Evolutionary conservation across 2,797 vertebrate genomes (phyloP).

Genomic region (Lerista edwardsae): DNA sequence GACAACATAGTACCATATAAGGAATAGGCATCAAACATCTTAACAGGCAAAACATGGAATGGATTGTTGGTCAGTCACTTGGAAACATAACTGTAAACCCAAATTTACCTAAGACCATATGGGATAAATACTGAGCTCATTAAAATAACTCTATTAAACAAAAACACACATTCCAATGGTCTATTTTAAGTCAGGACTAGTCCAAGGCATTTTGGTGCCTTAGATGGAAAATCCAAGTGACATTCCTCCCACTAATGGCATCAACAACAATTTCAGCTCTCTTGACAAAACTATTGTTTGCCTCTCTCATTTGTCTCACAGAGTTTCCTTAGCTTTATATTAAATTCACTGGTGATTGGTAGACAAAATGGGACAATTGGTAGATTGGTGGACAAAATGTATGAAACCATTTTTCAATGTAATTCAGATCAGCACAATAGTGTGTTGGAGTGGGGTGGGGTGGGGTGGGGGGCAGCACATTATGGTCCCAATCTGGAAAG

Average conservation of each 20-base stretch:
- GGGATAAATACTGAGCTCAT: slow-evolving; percentile 19
- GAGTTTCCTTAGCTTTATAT: no score
- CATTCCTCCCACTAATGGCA: neutral
- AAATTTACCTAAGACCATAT: neutral
- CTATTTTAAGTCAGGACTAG: slow-evolving; percentile 7
- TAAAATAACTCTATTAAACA: slow-evolving; percentile 4
- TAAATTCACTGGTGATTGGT: no score
- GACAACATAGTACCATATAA: neutral
- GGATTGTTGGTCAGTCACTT: slow-evolving; percentile 42
- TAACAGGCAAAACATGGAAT: slow-evolving; percentile 24
- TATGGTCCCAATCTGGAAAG: no score
- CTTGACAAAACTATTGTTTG: no score
- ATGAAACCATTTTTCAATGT: no score
- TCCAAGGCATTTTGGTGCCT: neutral
- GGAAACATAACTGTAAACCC: slow-evolving; percentile 7
- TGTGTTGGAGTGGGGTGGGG: no score
- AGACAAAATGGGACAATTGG: no score
- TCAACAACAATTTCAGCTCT: no score
- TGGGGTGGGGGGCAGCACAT: no score
- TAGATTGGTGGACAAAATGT: no score
- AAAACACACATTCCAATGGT: neutral
- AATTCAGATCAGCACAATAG: no score
- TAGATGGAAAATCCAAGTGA: neutral
- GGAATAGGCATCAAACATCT: neutral
- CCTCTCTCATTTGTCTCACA: no score